Conservation (phyloP, 2,113 vertebrate species). For the Oophaga pumilio region DNA sequence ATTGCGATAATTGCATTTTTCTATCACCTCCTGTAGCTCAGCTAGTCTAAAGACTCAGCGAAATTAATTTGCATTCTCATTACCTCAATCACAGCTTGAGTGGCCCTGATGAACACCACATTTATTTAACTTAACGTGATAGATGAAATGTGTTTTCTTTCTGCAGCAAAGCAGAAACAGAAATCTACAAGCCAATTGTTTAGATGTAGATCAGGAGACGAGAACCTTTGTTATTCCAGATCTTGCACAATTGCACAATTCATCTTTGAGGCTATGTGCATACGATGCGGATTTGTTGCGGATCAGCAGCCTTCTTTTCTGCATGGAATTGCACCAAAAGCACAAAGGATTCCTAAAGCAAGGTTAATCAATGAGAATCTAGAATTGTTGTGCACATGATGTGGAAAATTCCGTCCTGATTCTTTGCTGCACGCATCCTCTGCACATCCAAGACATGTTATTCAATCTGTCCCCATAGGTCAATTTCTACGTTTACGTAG, state of each 20-base stretch:
- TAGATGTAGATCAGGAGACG: background rate
- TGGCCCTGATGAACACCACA: background rate
- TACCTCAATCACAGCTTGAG: background rate
- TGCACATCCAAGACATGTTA: no score
- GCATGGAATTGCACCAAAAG: no score
- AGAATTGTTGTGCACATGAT: no score
- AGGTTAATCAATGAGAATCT: no score
- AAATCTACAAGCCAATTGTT: background rate
- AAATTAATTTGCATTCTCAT: background rate
- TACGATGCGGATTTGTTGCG: no score
- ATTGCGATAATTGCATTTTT: background rate
- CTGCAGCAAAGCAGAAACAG: background rate
- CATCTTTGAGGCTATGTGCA: no score
- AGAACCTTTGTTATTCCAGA: background rate
- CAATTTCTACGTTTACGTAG: no score
- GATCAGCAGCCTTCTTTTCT: no score
- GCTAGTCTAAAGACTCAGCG: background rate
- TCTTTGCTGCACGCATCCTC: no score
- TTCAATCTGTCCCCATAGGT: no score
- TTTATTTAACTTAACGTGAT: slow-evolving; percentile 4
- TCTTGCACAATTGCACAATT: background rate
- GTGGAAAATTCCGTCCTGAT: no score
- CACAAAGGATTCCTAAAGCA: no score
- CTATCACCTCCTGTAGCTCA: background rate
- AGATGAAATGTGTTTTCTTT: background rate